Base-by-base conservation (phyloP, 2,888 invertebrate species). In the Trichopria drosophilae region DNA sequence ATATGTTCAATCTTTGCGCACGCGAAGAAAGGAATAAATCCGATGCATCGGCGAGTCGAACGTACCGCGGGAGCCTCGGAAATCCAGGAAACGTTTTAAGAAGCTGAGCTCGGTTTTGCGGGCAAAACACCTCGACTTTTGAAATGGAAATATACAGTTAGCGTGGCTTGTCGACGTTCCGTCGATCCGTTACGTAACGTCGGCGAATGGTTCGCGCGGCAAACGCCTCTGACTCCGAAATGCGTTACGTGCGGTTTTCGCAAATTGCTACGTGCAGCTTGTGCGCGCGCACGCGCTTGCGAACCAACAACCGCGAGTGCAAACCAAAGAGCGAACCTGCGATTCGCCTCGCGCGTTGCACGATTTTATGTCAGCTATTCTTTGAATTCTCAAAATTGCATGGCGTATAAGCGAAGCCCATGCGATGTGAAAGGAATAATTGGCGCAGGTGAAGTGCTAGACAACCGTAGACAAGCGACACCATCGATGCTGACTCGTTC, bases 221-320 rank as follows among this genome's bases (percentile, higher is more conserved):
- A 26, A 19, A 31, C 45, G 28, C 26, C 45, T 45, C 45, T 9
- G 20, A 24, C 24, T 19, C 41, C 20, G 35, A 37, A 49, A 42
- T 64, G 64, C 63, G 65, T 69, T 68, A 68, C 65, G 68, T 66
- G 67, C 65, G 67, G 67, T 68, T 68, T 69, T 66, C 65, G 63
- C 58, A 68, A 68, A 69, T 69, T 69, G 63, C 69, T 68, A 67
- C 58, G 66, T 69, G 61, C 44, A 28, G 40, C 51, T 39, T 43
- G 55, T 44, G 32, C 18, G 29, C 50, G 56, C 29, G 43, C 41
- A 24, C 28, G 45, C 31, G 42, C 32, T 10, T 28, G 24, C 22
- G 39, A n/a, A n/a, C n/a, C 28, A 19, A 20, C 13, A 10, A 13
- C 12, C 23, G 13, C 37, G 26, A 28, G 43, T n/a, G n/a, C n/a